These are phyloP conservation scores for Ictalurus furcatus DNA, from an alignment of 2,113 vertebrate genomes.

Conservation along the genomic window DNA sequence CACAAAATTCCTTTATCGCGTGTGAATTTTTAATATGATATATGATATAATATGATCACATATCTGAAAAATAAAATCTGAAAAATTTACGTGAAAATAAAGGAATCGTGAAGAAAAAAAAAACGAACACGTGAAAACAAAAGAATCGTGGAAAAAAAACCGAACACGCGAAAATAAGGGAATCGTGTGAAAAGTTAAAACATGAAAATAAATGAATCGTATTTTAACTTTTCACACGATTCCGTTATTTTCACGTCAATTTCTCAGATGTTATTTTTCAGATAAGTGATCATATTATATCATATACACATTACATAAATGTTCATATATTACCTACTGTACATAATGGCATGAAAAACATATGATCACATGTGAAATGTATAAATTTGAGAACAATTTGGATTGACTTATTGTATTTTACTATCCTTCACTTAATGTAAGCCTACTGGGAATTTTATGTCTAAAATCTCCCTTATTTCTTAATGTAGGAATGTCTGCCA, in stretches of 20 bases:
- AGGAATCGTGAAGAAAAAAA: no score
- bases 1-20: not conserved
- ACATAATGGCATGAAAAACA: not conserved
- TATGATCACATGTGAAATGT: not conserved
- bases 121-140: no score
- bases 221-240: not conserved
- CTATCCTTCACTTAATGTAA: not conserved
- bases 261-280: not conserved
- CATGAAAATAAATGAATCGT: not conserved
- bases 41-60: not conserved
- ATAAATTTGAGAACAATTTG: not conserved
- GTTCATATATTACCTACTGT: not conserved
- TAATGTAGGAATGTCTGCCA: not conserved
- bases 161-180: no score
- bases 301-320: not conserved
- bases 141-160: no score
- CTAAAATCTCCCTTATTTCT: not conserved
- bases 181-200: no score
- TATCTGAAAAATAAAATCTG: no score
- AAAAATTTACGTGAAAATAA: no score
- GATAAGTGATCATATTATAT: not conserved
- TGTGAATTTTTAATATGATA: not conserved
- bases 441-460: not conserved
- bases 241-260: not conserved
- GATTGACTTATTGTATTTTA: not conserved